A percentile compares a stretch with the other conserved stretches of the same genome.
Conservation (phyloP, 2,888 invertebrate genomes). For the Saturnia japonica region DNA sequence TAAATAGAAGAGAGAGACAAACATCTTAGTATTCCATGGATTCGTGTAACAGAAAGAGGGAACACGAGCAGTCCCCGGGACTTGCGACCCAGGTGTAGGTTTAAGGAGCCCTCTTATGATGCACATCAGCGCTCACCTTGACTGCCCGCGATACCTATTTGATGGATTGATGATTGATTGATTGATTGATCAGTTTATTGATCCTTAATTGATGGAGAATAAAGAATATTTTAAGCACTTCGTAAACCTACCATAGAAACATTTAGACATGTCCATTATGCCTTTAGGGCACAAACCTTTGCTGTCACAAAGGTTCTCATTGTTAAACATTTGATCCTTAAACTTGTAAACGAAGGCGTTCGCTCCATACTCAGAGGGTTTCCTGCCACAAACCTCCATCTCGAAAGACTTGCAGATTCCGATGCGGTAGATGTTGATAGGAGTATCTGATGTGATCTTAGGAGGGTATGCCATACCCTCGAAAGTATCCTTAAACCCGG, state of each 20-base stretch:
- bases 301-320: conserved; percentile 63
- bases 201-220: not conserved
- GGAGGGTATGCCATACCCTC: conserved; percentile 89
- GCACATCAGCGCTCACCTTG: no score
- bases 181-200: no score
- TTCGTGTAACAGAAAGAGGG: no score
- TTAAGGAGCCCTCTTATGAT: no score
- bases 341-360: conserved; percentile 83
- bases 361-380: conserved; percentile 71
- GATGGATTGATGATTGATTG: no score
- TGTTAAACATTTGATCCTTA: conserved; percentile 82
- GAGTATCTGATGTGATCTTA: conserved; percentile 74
- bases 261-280: conserved; percentile 85
- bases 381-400: conserved; percentile 43
- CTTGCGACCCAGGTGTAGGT: no score
- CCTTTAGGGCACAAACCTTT: conserved; percentile 70
- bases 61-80: no score
- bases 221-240: not conserved
- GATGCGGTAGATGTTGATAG: conserved; percentile 86
- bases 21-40: no score
- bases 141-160: no score
- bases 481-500: conserved; percentile 83
- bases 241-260: conserved; percentile 84
- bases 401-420: conserved; percentile 88
- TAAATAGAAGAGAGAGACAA: no score